Conservation (phyloP, 2,113 vertebrate species). For the Sminthopsis crassicaudata region DNA sequence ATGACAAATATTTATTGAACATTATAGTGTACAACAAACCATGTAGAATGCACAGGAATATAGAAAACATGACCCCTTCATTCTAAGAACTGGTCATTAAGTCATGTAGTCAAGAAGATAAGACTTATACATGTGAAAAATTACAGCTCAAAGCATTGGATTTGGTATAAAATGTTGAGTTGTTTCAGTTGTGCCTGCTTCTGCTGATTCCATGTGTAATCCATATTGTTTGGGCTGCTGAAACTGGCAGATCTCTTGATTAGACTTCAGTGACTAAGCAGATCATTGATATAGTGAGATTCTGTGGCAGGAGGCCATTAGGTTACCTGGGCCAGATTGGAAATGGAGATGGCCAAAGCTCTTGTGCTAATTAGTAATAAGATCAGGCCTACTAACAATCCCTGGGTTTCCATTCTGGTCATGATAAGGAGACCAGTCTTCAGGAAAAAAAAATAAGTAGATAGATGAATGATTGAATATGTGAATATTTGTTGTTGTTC, state of each 20-base stretch:
- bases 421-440: not conserved
- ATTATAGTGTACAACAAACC: not conserved
- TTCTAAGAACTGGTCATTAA: not conserved
- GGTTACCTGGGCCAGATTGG: not conserved
- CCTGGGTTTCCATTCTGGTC: not conserved
- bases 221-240: not conserved
- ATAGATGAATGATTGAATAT: not conserved
- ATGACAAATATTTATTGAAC: not conserved
- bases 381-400: not conserved
- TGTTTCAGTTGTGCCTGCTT: not conserved
- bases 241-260: not conserved
- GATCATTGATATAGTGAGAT: not conserved
- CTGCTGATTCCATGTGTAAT: not conserved
- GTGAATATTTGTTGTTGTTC: not conserved
- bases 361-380: not conserved
- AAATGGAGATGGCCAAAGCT: not conserved
- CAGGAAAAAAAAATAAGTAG: not conserved
- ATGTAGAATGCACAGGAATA: not conserved
- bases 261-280: not conserved
- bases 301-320: not conserved
- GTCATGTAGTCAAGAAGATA: not conserved
- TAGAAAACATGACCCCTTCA: not conserved
- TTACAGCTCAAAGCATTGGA: not conserved
- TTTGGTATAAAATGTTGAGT: not conserved
- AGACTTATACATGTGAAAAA: not conserved